These are phyloP conservation scores for Ovibos moschatus DNA, from an alignment of 2,113 vertebrate species.

Conservation along the genomic window DNA sequence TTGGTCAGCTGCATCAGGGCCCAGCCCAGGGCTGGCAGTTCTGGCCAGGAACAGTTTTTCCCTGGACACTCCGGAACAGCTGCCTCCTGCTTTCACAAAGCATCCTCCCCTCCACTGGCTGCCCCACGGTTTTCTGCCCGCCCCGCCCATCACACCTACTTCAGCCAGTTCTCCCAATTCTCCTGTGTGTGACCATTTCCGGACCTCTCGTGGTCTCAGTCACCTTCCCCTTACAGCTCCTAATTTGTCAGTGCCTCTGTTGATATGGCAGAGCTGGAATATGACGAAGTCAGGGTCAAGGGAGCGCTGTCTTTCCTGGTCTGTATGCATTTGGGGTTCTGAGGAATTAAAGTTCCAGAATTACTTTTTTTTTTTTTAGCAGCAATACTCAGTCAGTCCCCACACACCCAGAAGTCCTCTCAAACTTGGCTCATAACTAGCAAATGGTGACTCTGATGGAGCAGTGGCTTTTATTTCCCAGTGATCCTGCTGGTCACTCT, in stretches of 20 bases:
- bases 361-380: neutral
- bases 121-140: neutral
- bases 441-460: neutral
- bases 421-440: neutral
- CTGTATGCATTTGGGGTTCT: neutral
- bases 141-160: neutral
- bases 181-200: neutral
- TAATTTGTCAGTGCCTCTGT: neutral
- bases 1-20: neutral
- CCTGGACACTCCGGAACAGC: neutral
- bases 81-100: neutral
- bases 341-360: neutral
- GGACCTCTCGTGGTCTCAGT: neutral
- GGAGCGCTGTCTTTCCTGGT: neutral
- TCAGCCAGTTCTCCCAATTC: neutral
- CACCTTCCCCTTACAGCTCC: neutral
- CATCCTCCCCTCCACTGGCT: neutral
- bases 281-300: neutral
- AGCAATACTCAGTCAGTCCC: neutral
- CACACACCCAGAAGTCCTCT: neutral
- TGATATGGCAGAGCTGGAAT: neutral
- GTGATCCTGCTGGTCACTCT: neutral
- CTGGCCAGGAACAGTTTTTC: neutral
- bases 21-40: neutral
- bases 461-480: neutral